These are phyloP conservation scores for Achroia grisella DNA, from an alignment of 1,140 invertebrate genomes.

Conservation along the genomic window DNA sequence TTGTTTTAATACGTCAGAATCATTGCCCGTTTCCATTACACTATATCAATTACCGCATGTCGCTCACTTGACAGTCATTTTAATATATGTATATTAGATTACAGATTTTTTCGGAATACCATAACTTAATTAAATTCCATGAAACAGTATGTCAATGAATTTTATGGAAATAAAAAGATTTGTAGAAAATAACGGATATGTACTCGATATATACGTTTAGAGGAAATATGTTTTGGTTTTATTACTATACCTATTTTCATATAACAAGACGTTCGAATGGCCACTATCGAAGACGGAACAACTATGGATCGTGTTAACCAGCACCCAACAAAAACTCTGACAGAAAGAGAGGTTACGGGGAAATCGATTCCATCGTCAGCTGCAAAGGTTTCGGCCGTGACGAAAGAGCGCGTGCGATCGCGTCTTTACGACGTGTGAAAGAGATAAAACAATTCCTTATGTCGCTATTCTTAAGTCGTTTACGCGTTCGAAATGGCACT, in stretches of 20 bases:
- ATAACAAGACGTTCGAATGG: constrained; percentile 36
- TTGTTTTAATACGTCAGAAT: constrained; percentile 56
- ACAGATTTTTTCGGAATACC: no score
- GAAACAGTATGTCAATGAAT: no score
- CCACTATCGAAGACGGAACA: constrained; percentile 61
- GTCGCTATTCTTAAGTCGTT: constrained; percentile 66
- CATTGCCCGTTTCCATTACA: constrained; percentile 68
- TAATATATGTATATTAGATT: no score
- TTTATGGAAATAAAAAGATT: no score
- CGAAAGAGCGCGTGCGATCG: constrained; percentile 48
- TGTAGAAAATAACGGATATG: no score
- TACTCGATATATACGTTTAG: no score
- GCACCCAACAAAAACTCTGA: constrained; percentile 45
- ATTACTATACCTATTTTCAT: no score
- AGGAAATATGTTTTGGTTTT: no score
- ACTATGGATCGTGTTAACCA: constrained; percentile 37
- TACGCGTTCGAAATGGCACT: constrained; percentile 53
- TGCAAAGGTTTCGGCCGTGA: constrained; percentile 44
- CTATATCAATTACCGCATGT: constrained; percentile 59
- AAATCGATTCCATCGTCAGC: constrained; percentile 60
- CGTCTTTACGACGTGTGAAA: constrained; percentile 68
- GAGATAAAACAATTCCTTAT: constrained; percentile 72
- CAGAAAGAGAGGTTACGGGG: constrained; percentile 55
- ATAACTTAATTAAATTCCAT: no score
- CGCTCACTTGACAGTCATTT: constrained; percentile 23